Base-by-base conservation (phyloP, 2,797 vertebrate species). In the Alcedo atthis region DNA sequence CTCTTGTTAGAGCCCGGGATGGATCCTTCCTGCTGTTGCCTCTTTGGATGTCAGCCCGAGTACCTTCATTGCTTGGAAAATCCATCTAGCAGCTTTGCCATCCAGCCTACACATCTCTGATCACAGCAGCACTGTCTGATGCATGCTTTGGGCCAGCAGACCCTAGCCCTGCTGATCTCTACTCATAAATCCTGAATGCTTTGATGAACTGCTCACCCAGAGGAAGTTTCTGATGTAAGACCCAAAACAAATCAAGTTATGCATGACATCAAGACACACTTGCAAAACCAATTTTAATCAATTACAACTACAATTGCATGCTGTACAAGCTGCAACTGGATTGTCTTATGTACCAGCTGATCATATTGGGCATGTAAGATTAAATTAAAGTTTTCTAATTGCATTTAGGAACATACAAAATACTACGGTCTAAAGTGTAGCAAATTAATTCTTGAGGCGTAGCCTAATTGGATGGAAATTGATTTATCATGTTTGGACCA, bases 381-480 rank as follows among this genome's bases (percentile, higher is more conserved):
- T 95, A 91, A 96, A 97, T 94, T 95, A 95, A 96, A 95, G 87
- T 93, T 92, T 92, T 93, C 89, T 93, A 95, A 96, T 95, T 93
- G 90, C 35, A 0, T 94, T 95, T 93, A 91, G 89, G 91, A 95
- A 89, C 90, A 93, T 62, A 94, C 90, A 75, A 95, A 96, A 95
- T 94, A 83, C 93, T 92, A 30, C 88, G 84, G 81, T 74, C 87
- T 92, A 84, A 96, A 93, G 85, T 93, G 94, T 93, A 75, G 90
- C 93, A 88, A 95, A 96, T 96, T 93, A 96, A 96, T 96, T 95
- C 92, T 96, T 92, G 68, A 84, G 88, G 92, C 77, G 1, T 95
- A 95, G 85, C 92, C 92, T 96, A 97, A 97, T 96, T 95, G 94
- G 90, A 90, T 96, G 92, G 92, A 96, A 97, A 97, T 95, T 96